Conservation (phyloP, 2,113 vertebrate genomes). For the Salvator merianae region DNA sequence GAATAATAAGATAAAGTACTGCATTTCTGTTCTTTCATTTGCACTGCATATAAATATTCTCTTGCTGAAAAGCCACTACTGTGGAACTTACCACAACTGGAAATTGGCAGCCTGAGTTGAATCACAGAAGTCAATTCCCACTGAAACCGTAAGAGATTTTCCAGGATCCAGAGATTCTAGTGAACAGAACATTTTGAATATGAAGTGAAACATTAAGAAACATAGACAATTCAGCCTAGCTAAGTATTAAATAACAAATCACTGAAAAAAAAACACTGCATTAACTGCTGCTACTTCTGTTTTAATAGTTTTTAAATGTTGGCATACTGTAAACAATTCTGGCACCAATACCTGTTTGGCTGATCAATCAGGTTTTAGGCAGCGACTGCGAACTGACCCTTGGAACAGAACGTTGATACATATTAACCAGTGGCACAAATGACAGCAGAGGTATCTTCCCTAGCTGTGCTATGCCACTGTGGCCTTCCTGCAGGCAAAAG, state of each 20-base stretch:
- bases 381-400: background rate
- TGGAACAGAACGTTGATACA: background rate
- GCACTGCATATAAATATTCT: background rate
- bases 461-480: no score
- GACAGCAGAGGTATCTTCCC: background rate
- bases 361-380: background rate
- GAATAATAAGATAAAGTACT: conserved; percentile 11
- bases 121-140: conserved; percentile 97
- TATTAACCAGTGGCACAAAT: conserved; percentile 10
- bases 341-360: background rate
- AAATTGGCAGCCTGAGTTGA: conserved; percentile 94
- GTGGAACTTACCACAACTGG: conserved; percentile 89
- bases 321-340: conserved; percentile 8
- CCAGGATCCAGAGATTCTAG: conserved; percentile 88
- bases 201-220: conserved; percentile 17
- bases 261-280: background rate
- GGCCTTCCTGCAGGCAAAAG: no score
- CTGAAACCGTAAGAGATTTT: conserved; percentile 84
- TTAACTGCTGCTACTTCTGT: background rate
- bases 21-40: background rate
- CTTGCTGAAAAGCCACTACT: conserved; percentile 33
- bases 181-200: conserved; percentile 68
- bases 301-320: background rate
- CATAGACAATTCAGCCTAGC: conserved; percentile 15
- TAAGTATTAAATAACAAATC: background rate